These are phyloP conservation scores for Serrognathus titanus DNA, from an alignment of 2,888 invertebrate genomes.

Conservation along the genomic window DNA sequence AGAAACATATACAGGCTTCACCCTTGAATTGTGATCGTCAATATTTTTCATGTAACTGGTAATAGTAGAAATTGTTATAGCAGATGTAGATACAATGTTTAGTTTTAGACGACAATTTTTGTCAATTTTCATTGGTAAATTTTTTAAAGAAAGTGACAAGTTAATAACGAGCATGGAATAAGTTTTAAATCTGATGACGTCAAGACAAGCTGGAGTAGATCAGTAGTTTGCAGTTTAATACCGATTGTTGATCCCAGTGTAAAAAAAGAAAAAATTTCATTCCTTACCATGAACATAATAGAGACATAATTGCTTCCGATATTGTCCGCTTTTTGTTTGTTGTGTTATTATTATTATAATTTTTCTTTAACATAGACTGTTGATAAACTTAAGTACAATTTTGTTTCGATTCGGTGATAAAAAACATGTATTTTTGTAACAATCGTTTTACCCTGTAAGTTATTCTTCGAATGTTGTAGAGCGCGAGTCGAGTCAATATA, in stretches of 20 bases:
- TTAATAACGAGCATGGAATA: no score
- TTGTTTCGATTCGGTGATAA: constrained; percentile 11
- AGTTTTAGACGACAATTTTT: background rate
- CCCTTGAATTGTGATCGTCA: no score
- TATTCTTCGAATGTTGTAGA: constrained; percentile 17
- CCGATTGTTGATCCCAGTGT: background rate
- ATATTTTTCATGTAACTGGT: no score
- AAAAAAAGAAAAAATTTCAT: background rate
- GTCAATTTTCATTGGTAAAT: background rate
- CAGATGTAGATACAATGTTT: no score
- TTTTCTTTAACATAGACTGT: constrained; percentile 13
- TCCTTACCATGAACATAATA: constrained; percentile 2
- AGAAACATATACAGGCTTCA: no score
- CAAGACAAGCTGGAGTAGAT: no score
- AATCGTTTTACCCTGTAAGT: constrained; percentile 3
- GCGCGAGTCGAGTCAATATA: constrained; percentile 5
- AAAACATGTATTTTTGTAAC: constrained; percentile 22
- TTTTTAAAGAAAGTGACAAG: background rate
- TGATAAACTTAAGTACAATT: constrained; percentile 14
- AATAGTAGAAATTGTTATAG: no score
- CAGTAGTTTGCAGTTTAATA: no score
- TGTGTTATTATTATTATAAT: constrained; percentile 4
- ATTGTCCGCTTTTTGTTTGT: no score
- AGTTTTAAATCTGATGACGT: no score
- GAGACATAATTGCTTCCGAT: no score